Conservation (phyloP, 2,113 vertebrate genomes). For the Origma solitaria region DNA sequence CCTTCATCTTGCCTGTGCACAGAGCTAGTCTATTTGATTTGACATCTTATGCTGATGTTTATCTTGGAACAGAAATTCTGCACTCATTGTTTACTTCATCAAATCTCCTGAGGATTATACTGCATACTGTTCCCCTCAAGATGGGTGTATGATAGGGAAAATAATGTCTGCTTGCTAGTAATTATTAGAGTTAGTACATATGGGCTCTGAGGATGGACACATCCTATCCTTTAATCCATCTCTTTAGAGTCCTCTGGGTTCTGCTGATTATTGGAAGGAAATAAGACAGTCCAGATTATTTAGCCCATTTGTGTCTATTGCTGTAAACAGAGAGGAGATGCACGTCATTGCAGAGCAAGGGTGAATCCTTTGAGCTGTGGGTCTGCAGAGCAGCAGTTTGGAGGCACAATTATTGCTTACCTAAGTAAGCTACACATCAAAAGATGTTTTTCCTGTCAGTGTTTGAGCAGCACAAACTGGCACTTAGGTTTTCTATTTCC, state of each 20-base stretch:
- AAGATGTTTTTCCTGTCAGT: not conserved
- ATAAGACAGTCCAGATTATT: not conserved
- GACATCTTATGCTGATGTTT: not conserved
- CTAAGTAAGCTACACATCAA: not conserved
- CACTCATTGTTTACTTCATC: not conserved
- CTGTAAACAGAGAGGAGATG: not conserved
- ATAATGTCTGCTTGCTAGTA: not conserved
- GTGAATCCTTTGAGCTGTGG: not conserved
- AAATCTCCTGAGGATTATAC: not conserved
- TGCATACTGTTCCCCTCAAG: not conserved
- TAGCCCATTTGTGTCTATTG: not conserved
- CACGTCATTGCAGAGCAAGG: not conserved
- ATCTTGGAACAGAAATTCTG: not conserved
- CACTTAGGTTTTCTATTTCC: not conserved
- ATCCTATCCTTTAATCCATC: not conserved
- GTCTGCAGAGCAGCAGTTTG: not conserved
- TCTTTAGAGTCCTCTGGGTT: not conserved
- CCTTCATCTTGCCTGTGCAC: not conserved
- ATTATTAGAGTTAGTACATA: not conserved
- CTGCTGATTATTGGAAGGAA: not conserved
- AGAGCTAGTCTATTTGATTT: not conserved
- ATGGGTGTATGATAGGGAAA: not conserved
- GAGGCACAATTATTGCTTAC: not conserved
- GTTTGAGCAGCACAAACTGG: not conserved
- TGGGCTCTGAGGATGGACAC: not conserved